Base-by-base conservation (phyloP, 2,113 vertebrate species). In the Anarhynchus alexandrinus region DNA sequence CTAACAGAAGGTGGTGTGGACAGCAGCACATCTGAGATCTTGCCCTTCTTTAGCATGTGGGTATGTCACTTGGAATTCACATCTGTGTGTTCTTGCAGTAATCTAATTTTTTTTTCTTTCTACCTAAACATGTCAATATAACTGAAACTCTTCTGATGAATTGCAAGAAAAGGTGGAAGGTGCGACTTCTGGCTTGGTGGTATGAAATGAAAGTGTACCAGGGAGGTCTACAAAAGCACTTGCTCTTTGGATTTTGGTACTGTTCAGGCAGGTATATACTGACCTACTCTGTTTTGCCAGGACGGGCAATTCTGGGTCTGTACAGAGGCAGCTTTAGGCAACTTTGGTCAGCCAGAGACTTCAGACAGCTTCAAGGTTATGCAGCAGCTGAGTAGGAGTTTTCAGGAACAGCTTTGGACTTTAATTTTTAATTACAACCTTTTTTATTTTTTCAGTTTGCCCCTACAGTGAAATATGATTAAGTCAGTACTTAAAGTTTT, bases 331-430 rank as follows among this genome's bases (percentile, higher is more conserved):
- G 36, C 58, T 76, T 72, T 69, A 47, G 88, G 34, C 40, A 76
- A 36, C 51, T 77, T 51, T 32, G 74, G 65, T 55, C 81, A 84
- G 57, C 66, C 38, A 74, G 34, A 62, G 12, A 43, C 79, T 73
- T 85, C 49, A 83, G 49, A 25, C 54, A 80, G 14, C 54, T 69
- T 80, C 93, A 92, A 88, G 71, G 74, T 94, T 90, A 80, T 45
- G 36, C 62, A 85, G 88, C 23, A 96, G 82, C 79, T 86, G 74
- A 96, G 43, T 69, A 52, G 43, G 74, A 93, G 36, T 92, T 93
- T 90, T 86, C 43, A 86, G 49, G 36, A 93, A 73, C 34, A 54
- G 36, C 69, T 90, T 82, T 59, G 58, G 73, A 79, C 47, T 79
- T 94, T 3, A 74, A 54, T 86, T 89, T 95, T 94, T 89, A 87